Conservation (phyloP, 2,888 invertebrate genomes). For the Drosophila hamatofila region DNA sequence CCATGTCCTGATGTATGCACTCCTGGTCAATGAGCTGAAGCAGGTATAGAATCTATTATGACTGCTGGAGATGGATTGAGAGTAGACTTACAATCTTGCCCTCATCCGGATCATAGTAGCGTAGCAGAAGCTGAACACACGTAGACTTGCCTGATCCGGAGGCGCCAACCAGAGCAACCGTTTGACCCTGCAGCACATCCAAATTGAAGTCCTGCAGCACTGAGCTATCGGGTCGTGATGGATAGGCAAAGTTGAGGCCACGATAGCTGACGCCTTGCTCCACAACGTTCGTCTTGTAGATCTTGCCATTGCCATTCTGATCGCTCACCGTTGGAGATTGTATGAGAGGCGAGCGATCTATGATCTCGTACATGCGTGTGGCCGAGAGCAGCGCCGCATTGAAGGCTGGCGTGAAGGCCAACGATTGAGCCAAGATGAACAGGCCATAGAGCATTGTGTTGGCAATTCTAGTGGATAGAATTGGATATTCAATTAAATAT, state of each 20-base stretch:
- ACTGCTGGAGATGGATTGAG: not conserved
- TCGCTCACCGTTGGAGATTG: slow-evolving; percentile 83
- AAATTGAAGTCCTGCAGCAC: slow-evolving; percentile 90
- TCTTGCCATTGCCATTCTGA: slow-evolving; percentile 48
- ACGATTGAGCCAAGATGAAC: slow-evolving; percentile 91
- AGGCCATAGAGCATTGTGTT: slow-evolving; percentile 91
- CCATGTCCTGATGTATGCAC: slow-evolving; percentile 87
- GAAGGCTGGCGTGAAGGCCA: slow-evolving; percentile 92
- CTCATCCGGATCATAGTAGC: slow-evolving; percentile 91
- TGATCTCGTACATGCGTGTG: slow-evolving; percentile 88
- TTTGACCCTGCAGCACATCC: slow-evolving; percentile 89
- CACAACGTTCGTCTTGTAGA: slow-evolving; percentile 59
- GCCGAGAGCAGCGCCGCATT: slow-evolving; percentile 90
- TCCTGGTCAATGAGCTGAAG: slow-evolving; percentile 85
- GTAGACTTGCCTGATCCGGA: slow-evolving; percentile 94
- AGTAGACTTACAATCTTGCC: slow-evolving; percentile 86
- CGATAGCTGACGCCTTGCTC: slow-evolving; percentile 86
- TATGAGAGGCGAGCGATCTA: slow-evolving; percentile 87
- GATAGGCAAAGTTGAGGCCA: slow-evolving; percentile 91
- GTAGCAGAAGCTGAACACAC: slow-evolving; percentile 90
- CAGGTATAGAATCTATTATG: accelerated
- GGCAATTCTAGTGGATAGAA: slow-evolving; percentile 87
- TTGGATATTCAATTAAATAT: not conserved
- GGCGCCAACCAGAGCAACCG: slow-evolving; percentile 90
- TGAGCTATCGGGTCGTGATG: slow-evolving; percentile 90